Evolutionary conservation across 2,113 vertebrate species (phyloP).

Genomic region (Sceloporus tristichus): DNA sequence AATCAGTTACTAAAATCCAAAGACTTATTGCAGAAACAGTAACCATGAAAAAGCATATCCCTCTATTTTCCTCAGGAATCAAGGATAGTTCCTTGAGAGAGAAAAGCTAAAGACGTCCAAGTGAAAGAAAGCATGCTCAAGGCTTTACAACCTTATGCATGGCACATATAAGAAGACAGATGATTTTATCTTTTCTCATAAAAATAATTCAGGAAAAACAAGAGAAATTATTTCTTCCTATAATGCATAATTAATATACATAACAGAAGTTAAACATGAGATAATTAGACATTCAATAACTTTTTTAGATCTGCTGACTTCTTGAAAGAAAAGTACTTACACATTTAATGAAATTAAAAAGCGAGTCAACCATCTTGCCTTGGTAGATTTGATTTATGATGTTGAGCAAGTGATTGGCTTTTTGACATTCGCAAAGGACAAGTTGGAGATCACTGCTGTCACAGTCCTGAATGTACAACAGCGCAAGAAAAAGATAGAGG

Average conservation of each 20-base stretch:
- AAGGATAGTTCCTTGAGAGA: too few relatives aligned
- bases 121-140: too few relatives aligned
- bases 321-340: slow-evolving; percentile 59
- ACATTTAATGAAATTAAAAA: slow-evolving; percentile 58
- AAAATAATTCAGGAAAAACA: too few relatives aligned
- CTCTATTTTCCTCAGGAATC: background rate
- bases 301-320: background rate
- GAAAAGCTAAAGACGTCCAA: too few relatives aligned
- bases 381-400: slow-evolving; percentile 66
- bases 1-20: too few relatives aligned
- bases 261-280: background rate
- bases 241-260: too few relatives aligned
- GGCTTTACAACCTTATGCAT: too few relatives aligned
- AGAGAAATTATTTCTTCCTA: too few relatives aligned
- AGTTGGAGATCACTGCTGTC: slow-evolving; percentile 75
- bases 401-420: slow-evolving; percentile 74
- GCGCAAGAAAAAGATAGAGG: too few relatives aligned
- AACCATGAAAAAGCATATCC: background rate
- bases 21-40: too few relatives aligned
- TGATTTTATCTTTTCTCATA: too few relatives aligned
- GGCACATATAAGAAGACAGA: too few relatives aligned
- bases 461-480: slow-evolving; percentile 61
- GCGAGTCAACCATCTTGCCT: slow-evolving; percentile 55
- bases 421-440: slow-evolving; percentile 77
- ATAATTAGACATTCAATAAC: background rate